Base-by-base conservation (phyloP, 2,888 invertebrate genomes). In the Leucophora obtusa region DNA sequence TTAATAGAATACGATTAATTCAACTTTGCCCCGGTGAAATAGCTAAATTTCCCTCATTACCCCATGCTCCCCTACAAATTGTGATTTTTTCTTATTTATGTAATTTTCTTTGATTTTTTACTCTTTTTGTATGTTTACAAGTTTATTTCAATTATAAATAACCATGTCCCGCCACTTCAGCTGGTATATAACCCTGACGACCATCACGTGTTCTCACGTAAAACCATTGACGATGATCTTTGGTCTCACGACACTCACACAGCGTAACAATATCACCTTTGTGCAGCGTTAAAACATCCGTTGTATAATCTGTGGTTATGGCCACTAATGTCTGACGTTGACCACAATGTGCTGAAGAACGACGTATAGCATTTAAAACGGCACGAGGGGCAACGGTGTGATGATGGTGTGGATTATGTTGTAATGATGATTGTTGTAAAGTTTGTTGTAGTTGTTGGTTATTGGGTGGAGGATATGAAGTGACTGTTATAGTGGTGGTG, bases 231-330 rank as follows among this genome's bases (percentile, higher is more conserved):
- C 92, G 91, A 81, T 92, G 92, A 50, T 92, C 92, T 84, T 92
- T 92, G n/a, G 87, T 92, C 89, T 90, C 89, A 69, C 88, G 92
- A 90, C 84, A 92, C 91, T 87, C 92, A 62, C 95, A 91, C 82
- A 96, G 90, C 50, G 93, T 93, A 0, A 96, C 95, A 7, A 96
- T 95, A 85, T 96, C 95, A 0, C 95, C 95, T 87, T 94, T 93
- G 53, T 91, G 90, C 62, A 95, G 94, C 50, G 92, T 91, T 73
- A 95, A 91, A 83, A 93, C 93, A 74, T 92, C 91, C 15, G 91
- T 92, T 85, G 92, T 90, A 86, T 93, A 95, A 90, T 95, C 94
- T 88, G 92, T 92, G 73, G 93, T 93, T 83, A 95, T 93, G 56
- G 95, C 93, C 81, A 95, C 91, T 59, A 95, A 91, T 15, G 94